phyloP scores from a whole-genome alignment of 2,113 vertebrate species.

The Psammodynastes pulverulentus region DNA sequence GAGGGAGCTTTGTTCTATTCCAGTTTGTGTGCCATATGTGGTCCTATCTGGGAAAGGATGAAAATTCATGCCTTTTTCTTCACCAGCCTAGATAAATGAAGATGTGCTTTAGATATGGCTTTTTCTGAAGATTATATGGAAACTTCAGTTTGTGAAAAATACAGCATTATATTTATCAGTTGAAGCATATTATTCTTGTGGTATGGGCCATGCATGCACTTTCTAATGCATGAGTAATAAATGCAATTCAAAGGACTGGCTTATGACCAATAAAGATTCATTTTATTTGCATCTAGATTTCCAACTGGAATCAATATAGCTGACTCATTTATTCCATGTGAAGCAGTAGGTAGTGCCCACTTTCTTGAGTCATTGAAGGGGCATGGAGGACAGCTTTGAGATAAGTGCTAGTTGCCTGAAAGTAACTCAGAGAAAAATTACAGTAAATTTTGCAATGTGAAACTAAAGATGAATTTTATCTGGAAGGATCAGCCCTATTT shows the following conservation, averaged over 20 bases:
- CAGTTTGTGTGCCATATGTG: background rate
- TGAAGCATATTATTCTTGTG: background rate
- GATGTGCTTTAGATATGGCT: background rate
- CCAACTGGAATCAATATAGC: background rate
- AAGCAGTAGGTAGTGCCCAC: background rate
- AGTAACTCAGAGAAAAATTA: background rate
- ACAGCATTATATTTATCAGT: background rate
- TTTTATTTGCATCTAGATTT: background rate
- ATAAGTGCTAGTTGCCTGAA: background rate
- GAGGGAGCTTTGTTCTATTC: background rate
- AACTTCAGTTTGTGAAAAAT: background rate
- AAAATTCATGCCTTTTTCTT: background rate
- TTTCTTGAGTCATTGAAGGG: background rate
- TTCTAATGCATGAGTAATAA: background rate
- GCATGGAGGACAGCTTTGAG: background rate
- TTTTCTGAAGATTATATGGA: background rate
- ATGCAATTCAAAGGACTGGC: background rate
- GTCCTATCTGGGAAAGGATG: background rate
- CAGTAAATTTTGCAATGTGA: background rate
- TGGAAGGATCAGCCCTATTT: background rate
- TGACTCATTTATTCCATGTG: background rate
- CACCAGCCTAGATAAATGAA: background rate
- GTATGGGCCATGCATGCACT: background rate
- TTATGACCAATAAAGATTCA: background rate
- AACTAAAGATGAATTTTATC: background rate